A percentile compares a stretch with the other conserved stretches of the same genome.
Evolutionary conservation across 1,140 invertebrate species (phyloP).

Genomic region (Neoseiulus cucumeris): DNA sequence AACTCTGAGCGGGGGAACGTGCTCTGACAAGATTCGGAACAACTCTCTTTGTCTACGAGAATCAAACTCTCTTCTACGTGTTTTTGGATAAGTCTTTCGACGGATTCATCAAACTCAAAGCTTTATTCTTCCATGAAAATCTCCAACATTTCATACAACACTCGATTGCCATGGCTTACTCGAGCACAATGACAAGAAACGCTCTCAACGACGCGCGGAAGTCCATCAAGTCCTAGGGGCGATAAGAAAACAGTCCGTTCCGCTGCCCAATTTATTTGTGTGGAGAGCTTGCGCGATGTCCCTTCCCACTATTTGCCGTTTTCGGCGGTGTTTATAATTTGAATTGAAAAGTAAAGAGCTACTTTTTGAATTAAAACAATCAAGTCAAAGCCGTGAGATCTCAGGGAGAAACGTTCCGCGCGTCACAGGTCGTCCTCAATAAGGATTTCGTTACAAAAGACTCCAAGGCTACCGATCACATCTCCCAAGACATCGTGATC

Average conservation of each 20-base stretch:
- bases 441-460: slow-evolving; percentile 21
- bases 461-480: slow-evolving; percentile 17
- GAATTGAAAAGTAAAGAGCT: slow-evolving; percentile 36
- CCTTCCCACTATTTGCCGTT: slow-evolving; percentile 80
- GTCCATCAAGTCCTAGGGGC: slow-evolving; percentile 60
- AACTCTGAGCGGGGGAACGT: slow-evolving; percentile 61
- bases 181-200: slow-evolving; percentile 41
- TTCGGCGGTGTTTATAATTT: slow-evolving; percentile 87
- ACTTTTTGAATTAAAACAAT: slow-evolving; percentile 26
- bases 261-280: slow-evolving; percentile 88
- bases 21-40: slow-evolving; percentile 83
- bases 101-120: slow-evolving; percentile 59
- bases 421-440: slow-evolving; percentile 40
- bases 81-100: slow-evolving; percentile 59
- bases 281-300: slow-evolving; percentile 84
- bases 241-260: slow-evolving; percentile 89
- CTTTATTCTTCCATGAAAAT: slow-evolving; percentile 46
- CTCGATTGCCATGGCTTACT: slow-evolving; percentile 66
- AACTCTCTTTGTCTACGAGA: slow-evolving; percentile 54
- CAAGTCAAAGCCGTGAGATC: slow-evolving; percentile 34
- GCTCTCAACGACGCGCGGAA: slow-evolving; percentile 63
- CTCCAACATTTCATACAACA: slow-evolving; percentile 76
- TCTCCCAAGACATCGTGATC: slow-evolving; percentile 56
- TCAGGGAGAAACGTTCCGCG: slow-evolving; percentile 37
- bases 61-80: slow-evolving; percentile 38